A percentile compares a stretch with the other conserved stretches of the same genome.
Conservation (phyloP, 53 echinoderm and acorn worm genomes). For the Antedon mediterranea region DNA sequence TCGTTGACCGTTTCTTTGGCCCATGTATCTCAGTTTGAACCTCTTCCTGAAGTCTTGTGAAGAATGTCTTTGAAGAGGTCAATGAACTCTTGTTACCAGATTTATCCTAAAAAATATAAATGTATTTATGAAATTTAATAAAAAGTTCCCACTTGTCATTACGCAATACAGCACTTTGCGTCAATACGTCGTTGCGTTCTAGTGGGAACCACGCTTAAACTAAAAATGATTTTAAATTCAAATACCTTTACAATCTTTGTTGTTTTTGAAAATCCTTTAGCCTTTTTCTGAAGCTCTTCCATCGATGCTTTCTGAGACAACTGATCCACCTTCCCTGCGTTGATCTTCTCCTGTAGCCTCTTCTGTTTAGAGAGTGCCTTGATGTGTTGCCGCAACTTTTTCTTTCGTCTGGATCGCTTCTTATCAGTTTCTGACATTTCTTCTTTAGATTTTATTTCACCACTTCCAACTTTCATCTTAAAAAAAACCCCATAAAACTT, state of each 20-base stretch:
- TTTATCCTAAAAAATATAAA: conserved; percentile 20
- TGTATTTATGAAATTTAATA: background rate
- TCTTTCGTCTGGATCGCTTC: conserved; percentile 47
- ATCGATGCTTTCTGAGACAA: conserved; percentile 55
- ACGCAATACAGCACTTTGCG: too few species aligned
- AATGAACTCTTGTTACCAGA: conserved; percentile 32
- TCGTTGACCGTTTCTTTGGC: conserved; percentile 8
- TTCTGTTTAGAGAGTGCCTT: conserved; percentile 36
- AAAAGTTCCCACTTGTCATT: too few species aligned
- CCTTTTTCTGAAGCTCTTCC: conserved; percentile 58
- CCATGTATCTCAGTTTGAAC: conserved; percentile 57
- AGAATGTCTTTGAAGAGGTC: conserved; percentile 88
- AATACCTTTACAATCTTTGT: conserved; percentile 76
- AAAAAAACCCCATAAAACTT: background rate
- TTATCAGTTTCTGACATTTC: conserved; percentile 62
- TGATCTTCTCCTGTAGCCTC: conserved; percentile 35
- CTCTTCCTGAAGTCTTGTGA: conserved; percentile 79
- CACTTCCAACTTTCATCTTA: conserved; percentile 43
- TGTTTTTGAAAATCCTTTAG: conserved; percentile 46
- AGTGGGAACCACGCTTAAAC: too few species aligned
- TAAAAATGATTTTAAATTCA: background rate
- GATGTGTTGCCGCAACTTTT: conserved; percentile 55
- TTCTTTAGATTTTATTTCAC: conserved; percentile 63
- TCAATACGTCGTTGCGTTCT: too few species aligned
- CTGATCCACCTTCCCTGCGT: conserved; percentile 35